Percentiles rank a stretch among this genome's conserved stretches.
Conservation (phyloP, 1,140 invertebrate genomes). For the Hetaerina americana region DNA sequence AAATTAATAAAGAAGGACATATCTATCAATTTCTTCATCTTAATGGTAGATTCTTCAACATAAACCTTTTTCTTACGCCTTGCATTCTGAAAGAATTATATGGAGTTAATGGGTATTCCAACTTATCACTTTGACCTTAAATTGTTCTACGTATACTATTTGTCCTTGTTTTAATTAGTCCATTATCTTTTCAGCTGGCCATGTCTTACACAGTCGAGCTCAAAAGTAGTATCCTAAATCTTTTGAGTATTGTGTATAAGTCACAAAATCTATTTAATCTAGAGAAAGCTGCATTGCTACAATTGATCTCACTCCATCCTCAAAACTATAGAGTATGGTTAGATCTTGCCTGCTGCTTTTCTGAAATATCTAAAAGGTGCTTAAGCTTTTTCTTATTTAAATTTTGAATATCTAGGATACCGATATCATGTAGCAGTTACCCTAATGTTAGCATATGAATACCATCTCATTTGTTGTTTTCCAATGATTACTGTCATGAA, state of each 20-base stretch:
- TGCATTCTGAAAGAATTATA: not conserved
- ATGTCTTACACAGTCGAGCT: not conserved
- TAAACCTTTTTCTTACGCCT: not conserved
- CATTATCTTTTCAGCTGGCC: not conserved
- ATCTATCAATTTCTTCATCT: not conserved
- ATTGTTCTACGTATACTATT: not conserved
- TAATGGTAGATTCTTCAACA: not conserved
- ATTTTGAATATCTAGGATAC: not conserved
- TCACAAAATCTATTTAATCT: not conserved
- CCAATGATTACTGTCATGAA: not conserved
- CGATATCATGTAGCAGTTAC: not conserved
- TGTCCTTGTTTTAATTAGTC: not conserved
- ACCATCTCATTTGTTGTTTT: not conserved
- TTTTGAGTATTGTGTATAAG: not conserved
- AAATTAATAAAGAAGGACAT: no score
- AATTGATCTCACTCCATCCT: not conserved
- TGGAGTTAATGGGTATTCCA: not conserved
- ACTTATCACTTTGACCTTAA: not conserved
- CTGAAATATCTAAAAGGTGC: not conserved
- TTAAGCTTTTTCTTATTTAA: not conserved
- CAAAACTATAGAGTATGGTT: not conserved
- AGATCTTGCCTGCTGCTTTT: not conserved
- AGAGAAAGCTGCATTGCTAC: not conserved
- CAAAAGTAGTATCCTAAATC: not conserved
- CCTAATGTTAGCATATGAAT: not conserved